These are phyloP conservation scores for Tokudaia tokunoshimensis DNA, from an alignment of 2,797 vertebrate genomes.

Conservation along the genomic window DNA sequence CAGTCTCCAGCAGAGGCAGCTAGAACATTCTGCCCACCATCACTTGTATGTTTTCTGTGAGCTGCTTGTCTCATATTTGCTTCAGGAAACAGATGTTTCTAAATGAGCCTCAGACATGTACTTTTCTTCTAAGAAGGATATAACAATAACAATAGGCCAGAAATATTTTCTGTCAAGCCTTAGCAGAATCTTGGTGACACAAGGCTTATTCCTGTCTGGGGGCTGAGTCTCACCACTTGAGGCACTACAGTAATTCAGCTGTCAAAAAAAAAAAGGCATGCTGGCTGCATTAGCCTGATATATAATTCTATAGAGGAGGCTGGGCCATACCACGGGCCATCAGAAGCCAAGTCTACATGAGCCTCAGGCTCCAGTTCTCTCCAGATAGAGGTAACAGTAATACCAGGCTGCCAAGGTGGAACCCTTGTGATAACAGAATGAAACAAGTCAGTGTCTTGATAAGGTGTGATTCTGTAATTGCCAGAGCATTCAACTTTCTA, in stretches of 20 bases:
- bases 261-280: neutral
- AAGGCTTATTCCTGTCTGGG: neutral
- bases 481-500: neutral
- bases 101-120: neutral
- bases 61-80: constrained; percentile 14
- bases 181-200: neutral
- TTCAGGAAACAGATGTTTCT: constrained; percentile 8
- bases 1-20: constrained; percentile 26
- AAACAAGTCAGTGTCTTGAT: neutral
- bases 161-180: neutral
- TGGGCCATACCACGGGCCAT: neutral
- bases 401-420: neutral
- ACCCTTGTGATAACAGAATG: neutral
- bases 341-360: neutral
- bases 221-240: neutral
- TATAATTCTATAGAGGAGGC: neutral
- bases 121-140: neutral
- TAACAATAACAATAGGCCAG: neutral
- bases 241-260: neutral
- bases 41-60: neutral
- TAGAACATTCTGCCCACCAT: neutral
- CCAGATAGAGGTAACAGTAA: neutral
- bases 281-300: neutral
- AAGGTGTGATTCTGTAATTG: neutral
- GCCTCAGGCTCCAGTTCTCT: neutral